Percentiles rank a stretch among this genome's conserved stretches.
Conservation (phyloP, 2,113 vertebrate genomes). For the human region GRCh38 chr15:77597001-77597500, state of each 20-base stretch:
- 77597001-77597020: neutral
- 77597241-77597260: neutral
- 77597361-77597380: neutral
- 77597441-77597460: neutral
- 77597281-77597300: constrained; percentile 38
- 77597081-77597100: neutral
- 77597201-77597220: constrained; percentile 38
- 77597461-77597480: neutral
- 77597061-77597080: neutral
- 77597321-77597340: neutral
- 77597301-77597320: neutral
- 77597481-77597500: neutral
- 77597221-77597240: constrained; percentile 68
- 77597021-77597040: neutral
- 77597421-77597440: neutral
- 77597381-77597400: neutral
- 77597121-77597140: constrained; percentile 80
- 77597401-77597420: neutral
- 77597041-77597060: neutral
- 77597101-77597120: constrained; percentile 67
- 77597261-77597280: neutral
- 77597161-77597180: constrained; percentile 59
- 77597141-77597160: constrained; percentile 72
- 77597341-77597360: neutral
- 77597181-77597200: neutral